Base-by-base conservation (phyloP, 2,797 vertebrate species). In the Australoheros facetus region DNA sequence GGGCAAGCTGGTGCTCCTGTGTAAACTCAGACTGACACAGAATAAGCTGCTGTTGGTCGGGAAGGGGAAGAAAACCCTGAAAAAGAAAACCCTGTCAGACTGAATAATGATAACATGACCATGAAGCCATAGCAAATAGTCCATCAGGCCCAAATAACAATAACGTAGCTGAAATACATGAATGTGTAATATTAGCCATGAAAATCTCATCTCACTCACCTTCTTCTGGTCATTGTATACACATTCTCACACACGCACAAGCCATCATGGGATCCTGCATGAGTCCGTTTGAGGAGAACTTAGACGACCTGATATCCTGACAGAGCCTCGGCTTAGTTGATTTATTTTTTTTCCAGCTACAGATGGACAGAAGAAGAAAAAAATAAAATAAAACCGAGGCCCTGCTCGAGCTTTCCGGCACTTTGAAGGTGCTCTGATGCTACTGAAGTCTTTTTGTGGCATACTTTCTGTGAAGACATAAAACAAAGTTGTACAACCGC, bases 371-470 rank as follows among this genome's bases (percentile, higher is more conserved):
- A 28, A 71, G 51, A n/a, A 59, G 62, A 26, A 48, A 56, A 69
- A 51, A 42, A 62, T 39, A 54, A 73, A 80, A 73, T 62, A 76
- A 85, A 89, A 75, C 77, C 84, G 72, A 84, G 83, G 53, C 48
- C 21, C 60, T 4, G 3, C 82, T 86, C 12, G 5, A 73, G 71
- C 79, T 84, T 81, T 87, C 90, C 74, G 82, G 54, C 74, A 62
- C 91, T 89, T 90, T 91, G 82, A 91, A 86, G 88, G 79, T 69
- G 71, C 80, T 86, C 88, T 69, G 77, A 80, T 77, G 87, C 77
- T 21, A 11, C 81, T 77, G 84, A 87, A 87, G 86, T 81, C 79
- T 80, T 86, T 86, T 77, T 73, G 57, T 23, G 56, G 58, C 34
- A 1, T 51, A 58, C 71, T 87, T 85, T 88, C 78, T 80, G 77